Conservation (phyloP, 2,888 invertebrate species). For the Caprella mutica region DNA sequence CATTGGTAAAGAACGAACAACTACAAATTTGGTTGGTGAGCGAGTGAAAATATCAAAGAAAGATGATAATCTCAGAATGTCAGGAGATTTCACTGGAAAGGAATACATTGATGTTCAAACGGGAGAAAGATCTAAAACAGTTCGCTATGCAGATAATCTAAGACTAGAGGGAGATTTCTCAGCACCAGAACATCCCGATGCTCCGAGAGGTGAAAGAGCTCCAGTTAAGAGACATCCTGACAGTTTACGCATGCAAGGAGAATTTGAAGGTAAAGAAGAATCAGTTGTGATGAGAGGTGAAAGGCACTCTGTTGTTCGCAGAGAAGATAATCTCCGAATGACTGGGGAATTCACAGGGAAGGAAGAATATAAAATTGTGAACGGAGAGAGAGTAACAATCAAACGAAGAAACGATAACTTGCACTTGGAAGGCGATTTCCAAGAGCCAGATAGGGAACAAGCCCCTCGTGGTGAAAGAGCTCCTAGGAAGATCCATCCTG, state of each 20-base stretch:
- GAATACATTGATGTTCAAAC: conserved; percentile 10
- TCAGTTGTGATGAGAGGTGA: conserved; percentile 38
- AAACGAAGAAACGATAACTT: conserved; percentile 35
- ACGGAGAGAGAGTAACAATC: conserved; percentile 22
- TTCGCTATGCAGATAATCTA: conserved; percentile 33
- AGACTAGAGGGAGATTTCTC: conserved; percentile 25
- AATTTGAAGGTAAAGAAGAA: conserved; percentile 25
- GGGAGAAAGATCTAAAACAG: conserved; percentile 30
- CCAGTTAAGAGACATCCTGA: conserved; percentile 32
- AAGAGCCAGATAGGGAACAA: conserved; percentile 31
- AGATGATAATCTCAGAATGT: conserved; percentile 31
- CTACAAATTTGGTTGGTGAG: conserved; percentile 35
- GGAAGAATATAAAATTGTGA: conserved; percentile 20
- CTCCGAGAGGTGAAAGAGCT: conserved; percentile 27
- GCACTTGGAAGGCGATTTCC: conserved; percentile 34
- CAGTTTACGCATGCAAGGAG: conserved; percentile 29
- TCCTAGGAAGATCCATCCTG: conserved; percentile 37
- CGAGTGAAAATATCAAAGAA: conserved; percentile 16
- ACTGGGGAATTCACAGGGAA: conserved; percentile 38
- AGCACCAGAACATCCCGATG: conserved; percentile 41
- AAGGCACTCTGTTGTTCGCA: conserved; percentile 46
- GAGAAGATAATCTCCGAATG: conserved; percentile 37
- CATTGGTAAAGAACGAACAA: conserved; percentile 28
- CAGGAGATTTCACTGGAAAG: conserved; percentile 38
- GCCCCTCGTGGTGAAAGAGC: conserved; percentile 25